Evolutionary conservation across 2,888 invertebrate genomes (phyloP).

Genomic region (Notocelia uddmanniana): DNA sequence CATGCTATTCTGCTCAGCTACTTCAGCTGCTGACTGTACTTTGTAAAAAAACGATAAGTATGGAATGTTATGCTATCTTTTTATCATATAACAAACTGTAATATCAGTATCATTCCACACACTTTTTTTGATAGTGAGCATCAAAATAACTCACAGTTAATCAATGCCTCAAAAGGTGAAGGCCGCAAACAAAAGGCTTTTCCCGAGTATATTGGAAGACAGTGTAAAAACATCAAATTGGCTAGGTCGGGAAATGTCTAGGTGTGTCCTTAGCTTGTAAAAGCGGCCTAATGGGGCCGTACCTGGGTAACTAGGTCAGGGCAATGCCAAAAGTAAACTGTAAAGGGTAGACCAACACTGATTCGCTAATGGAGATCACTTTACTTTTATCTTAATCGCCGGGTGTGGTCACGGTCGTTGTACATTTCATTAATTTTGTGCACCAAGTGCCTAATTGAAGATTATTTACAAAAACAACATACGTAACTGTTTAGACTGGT

Average conservation of each 20-base stretch:
- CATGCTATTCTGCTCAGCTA: too few relatives aligned
- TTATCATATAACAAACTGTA: background rate
- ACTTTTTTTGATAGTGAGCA: background rate
- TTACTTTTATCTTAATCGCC: conserved; percentile 13
- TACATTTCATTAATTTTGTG: background rate
- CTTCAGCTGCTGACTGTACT: too few relatives aligned
- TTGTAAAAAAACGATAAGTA: too few relatives aligned
- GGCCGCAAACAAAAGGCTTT: conserved; percentile 10
- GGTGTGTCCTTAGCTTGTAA: conserved; percentile 61
- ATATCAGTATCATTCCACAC: background rate
- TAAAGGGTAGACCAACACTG: conserved; percentile 29
- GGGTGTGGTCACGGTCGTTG: background rate
- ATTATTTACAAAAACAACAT: background rate
- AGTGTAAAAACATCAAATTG: conserved; percentile 51
- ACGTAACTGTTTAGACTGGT: background rate
- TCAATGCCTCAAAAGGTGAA: conserved; percentile 21
- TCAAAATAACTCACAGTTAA: background rate
- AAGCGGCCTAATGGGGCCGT: conserved; percentile 64
- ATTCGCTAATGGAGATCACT: conserved; percentile 16
- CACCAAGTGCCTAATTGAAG: background rate
- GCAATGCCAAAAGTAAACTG: conserved; percentile 64
- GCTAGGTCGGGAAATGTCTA: conserved; percentile 62
- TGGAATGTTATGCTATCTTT: too few relatives aligned
- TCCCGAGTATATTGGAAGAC: conserved; percentile 14
- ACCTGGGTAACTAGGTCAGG: conserved; percentile 69